Evolutionary conservation across 2,797 vertebrate species (phyloP).

Genomic region (Eremophila alpestris): DNA sequence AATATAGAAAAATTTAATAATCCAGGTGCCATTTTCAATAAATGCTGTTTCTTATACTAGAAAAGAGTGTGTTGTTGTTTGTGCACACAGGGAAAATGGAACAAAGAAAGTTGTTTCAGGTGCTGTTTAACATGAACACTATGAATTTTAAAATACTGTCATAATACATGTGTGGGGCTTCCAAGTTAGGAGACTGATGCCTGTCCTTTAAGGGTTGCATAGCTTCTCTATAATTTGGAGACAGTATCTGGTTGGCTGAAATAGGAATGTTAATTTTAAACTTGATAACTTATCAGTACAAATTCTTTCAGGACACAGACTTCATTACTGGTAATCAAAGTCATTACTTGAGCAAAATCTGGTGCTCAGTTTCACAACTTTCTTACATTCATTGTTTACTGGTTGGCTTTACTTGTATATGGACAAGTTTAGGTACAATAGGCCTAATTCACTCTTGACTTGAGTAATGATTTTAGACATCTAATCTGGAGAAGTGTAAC

Average conservation of each 20-base stretch:
- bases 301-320: background rate
- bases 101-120: background rate
- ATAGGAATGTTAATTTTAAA: background rate
- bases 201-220: background rate
- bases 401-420: background rate
- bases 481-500: background rate
- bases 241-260: background rate
- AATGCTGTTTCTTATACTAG: background rate
- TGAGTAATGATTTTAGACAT: background rate
- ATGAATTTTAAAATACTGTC: background rate
- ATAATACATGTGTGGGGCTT: background rate
- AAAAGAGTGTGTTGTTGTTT: background rate
- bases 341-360: background rate
- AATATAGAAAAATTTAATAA: background rate
- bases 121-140: background rate
- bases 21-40: background rate
- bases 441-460: background rate
- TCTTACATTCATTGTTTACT: background rate
- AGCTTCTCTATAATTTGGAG: background rate
- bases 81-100: background rate
- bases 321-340: background rate
- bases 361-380: background rate
- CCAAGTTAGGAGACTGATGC: background rate
- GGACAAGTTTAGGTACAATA: background rate
- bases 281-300: background rate